Evolutionary conservation across 1,140 invertebrate species (phyloP).

Genomic region (Lepidurus arcticus): DNA sequence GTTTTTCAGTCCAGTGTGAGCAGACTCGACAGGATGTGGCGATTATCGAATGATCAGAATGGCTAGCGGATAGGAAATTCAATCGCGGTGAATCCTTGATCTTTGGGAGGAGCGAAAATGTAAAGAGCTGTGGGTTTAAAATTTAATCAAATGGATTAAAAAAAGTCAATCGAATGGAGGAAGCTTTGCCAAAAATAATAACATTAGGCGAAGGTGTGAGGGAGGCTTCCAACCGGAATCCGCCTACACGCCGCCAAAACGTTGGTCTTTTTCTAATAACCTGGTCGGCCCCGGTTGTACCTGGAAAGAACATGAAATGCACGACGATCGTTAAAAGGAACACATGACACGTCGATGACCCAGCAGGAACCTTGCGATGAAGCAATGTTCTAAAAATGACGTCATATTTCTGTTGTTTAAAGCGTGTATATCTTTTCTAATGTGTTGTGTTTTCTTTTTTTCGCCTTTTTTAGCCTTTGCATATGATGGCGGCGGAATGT

Average conservation of each 20-base stretch:
- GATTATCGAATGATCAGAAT: not conserved
- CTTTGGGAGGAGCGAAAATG: not conserved
- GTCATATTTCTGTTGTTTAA: not conserved
- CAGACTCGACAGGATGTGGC: not conserved
- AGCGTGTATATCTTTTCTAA: not conserved
- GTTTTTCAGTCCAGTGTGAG: not conserved
- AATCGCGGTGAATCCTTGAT: not conserved
- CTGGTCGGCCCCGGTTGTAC: not conserved
- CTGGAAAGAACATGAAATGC: not conserved
- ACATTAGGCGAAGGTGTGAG: not conserved
- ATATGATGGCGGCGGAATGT: conserved; percentile 29
- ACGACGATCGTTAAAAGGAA: not conserved
- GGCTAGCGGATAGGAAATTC: not conserved
- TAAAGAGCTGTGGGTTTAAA: not conserved
- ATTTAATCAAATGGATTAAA: no score
- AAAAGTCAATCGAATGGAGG: not conserved
- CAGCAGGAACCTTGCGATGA: not conserved
- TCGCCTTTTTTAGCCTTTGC: not conserved
- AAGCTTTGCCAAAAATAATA: not conserved
- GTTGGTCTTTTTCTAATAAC: not conserved
- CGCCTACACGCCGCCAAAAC: not conserved
- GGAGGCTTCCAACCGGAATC: not conserved
- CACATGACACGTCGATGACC: conserved; percentile 13
- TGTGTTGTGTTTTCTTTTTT: not conserved
- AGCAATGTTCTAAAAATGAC: conserved; percentile 5